Base-by-base conservation (phyloP, 2,797 vertebrate genomes). In the Squalus acanthias region DNA sequence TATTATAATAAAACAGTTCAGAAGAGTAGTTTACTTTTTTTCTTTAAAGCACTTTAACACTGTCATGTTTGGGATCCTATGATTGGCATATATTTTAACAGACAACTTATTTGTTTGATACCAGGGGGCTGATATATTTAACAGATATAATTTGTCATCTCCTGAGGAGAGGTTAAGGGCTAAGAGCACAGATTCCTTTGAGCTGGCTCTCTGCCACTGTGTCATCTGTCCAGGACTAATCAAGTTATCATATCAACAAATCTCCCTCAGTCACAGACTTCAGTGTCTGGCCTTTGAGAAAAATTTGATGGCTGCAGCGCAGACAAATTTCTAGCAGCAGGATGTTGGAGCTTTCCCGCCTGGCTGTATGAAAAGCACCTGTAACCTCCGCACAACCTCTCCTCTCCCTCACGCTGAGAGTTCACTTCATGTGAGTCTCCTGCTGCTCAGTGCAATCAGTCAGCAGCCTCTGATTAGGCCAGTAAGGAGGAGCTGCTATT, bases 311-410 rank as follows among this genome's bases (percentile, higher is more conserved):
- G 94, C 70, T 57, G 70, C 94, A 72, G 94, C 53, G 70, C 97
- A 97, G 98, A 98, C 98, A 98, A 99, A 99, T 99, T 99, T 99
- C 97, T 97, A 98, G 98, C 99, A 99, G 98, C 98, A 96, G 99
- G 99, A 98, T 20, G 97, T 97, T 97, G 97, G 97, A 97, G 98
- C 97, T 97, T 97, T 98, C 98, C 98, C 97, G 98, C 76, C 3
- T 98, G 98, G 98, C 97, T 22, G 97, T 97, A 98, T 98, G 97
- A 99, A 99, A 99, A 98, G 98, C 98, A 98, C 98, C 98, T 98
- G 98, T 98, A 98, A 98, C 98, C 98, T 98, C 97, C 96, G 97
- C 97, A 97, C 97, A 97, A 98, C 98, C 98, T 97, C 96, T 97
- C 97, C 97, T 97, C 97, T 97, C 0, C 95, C 97, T 97, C 98